Percentiles rank a stretch among this genome's conserved stretches.
Evolutionary conservation across 2,888 invertebrate genomes (phyloP).

Genomic region (Itoplectis maculator): DNA sequence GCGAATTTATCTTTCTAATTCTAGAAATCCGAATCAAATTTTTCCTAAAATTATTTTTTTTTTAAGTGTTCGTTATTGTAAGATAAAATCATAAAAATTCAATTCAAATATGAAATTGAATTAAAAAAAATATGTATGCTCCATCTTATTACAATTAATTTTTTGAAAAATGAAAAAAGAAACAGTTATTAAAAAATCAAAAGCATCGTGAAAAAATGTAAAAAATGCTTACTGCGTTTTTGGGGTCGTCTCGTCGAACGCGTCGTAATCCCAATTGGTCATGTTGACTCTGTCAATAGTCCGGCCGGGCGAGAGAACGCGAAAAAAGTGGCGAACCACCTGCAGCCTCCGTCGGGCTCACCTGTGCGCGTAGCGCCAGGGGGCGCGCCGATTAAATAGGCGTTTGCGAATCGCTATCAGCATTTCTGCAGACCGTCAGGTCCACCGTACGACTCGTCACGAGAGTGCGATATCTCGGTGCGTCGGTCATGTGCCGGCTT

Average conservation of each 20-base stretch:
- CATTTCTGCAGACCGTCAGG: conserved; percentile 18
- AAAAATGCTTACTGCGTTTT: conserved; percentile 45
- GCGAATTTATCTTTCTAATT: background rate
- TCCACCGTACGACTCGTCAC: conserved; percentile 38
- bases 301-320: background rate
- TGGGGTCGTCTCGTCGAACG: conserved; percentile 5
- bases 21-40: background rate
- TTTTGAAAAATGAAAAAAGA: no score
- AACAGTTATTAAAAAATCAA: no score
- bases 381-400: conserved; percentile 63
- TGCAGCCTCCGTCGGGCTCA: conserved; percentile 20
- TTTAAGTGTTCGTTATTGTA: no score
- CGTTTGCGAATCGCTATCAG: conserved; percentile 56
- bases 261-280: conserved; percentile 53
- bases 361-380: conserved; percentile 44
- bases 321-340: conserved; percentile 14
- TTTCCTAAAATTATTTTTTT: background rate
- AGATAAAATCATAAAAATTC: no score
- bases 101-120: no score
- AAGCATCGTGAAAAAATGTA: background rate
- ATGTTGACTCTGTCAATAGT: conserved; percentile 26
- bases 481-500: conserved; percentile 53
- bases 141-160: background rate
- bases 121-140: background rate
- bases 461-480: conserved; percentile 53